Evolutionary conservation across 2,888 invertebrate species (phyloP).

Genomic region (Cistogaster globosa): DNA sequence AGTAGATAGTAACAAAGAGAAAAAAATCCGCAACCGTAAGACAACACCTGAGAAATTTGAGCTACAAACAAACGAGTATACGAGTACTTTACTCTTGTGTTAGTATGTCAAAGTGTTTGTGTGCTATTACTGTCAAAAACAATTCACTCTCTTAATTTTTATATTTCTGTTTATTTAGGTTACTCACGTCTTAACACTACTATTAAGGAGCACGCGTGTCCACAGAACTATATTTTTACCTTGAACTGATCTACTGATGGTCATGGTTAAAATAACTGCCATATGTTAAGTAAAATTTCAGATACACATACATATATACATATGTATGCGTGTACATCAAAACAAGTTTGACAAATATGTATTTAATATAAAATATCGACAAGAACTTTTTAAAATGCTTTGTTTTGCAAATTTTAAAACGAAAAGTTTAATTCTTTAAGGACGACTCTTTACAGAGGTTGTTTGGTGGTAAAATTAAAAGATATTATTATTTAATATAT

Average conservation of each 20-base stretch:
- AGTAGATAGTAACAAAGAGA: neutral
- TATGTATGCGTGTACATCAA: too few relatives aligned
- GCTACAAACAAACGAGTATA: neutral
- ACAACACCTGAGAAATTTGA: slow-evolving; percentile 68
- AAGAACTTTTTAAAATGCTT: too few relatives aligned
- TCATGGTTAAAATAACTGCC: slow-evolving; percentile 40
- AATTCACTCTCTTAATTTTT: neutral
- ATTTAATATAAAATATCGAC: neutral
- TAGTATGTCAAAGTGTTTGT: neutral
- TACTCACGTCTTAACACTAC: slow-evolving; percentile 7
- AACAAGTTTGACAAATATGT: neutral
- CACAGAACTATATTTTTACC: slow-evolving; percentile 62
- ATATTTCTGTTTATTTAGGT: neutral
- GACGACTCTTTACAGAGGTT: too few relatives aligned
- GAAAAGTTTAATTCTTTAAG: too few relatives aligned
- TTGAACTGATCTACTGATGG: slow-evolving; percentile 63
- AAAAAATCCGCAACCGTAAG: slow-evolving; percentile 59
- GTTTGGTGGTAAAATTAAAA: too few relatives aligned
- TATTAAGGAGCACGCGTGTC: slow-evolving; percentile 59
- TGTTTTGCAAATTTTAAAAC: too few relatives aligned
- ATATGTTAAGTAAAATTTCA: slow-evolving; percentile 10
- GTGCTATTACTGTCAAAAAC: neutral
- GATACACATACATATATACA: neutral
- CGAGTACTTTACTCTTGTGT: neutral
- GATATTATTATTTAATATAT: too few relatives aligned